These are phyloP conservation scores for Lasioglossum leucozonium DNA, from an alignment of 2,888 invertebrate species.

Conservation along the genomic window DNA sequence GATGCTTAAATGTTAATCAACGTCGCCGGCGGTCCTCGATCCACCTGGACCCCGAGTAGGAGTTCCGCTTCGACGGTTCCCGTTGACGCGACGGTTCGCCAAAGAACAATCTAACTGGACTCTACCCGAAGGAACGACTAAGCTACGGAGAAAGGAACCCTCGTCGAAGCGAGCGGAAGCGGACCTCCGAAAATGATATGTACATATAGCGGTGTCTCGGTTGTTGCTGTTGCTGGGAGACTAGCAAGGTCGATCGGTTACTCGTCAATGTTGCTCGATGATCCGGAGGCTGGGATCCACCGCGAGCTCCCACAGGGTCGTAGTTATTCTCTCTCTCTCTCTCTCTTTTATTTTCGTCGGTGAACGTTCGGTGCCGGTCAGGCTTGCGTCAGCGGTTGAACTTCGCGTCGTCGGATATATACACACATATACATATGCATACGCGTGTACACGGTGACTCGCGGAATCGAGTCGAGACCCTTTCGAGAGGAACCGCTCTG, in stretches of 20 bases:
- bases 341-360: slow-evolving; percentile 28
- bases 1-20: not conserved
- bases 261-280: not conserved
- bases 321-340: slow-evolving; percentile 1
- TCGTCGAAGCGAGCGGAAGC: not conserved
- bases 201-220: not conserved
- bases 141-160: not conserved
- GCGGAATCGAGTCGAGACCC: not conserved
- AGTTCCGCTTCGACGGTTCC: not conserved
- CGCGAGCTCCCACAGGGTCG: slow-evolving; percentile 58
- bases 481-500: not conserved
- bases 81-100: not conserved
- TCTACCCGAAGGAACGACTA: slow-evolving; percentile 6
- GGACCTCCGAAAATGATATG: not conserved
- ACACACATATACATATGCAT: slow-evolving; percentile 47
- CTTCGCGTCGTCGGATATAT: slow-evolving; percentile 60
- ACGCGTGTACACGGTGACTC: not conserved
- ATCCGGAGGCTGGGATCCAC: slow-evolving; percentile 30
- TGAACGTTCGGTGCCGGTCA: slow-evolving; percentile 58
- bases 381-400: slow-evolving; percentile 60
- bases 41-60: not conserved
- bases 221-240: not conserved
- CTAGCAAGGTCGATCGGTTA: not conserved
- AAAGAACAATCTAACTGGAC: slow-evolving; percentile 7
- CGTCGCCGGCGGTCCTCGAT: not conserved